Conservation (phyloP, 2,797 vertebrate genomes). For the Thaleichthys pacificus region DNA sequence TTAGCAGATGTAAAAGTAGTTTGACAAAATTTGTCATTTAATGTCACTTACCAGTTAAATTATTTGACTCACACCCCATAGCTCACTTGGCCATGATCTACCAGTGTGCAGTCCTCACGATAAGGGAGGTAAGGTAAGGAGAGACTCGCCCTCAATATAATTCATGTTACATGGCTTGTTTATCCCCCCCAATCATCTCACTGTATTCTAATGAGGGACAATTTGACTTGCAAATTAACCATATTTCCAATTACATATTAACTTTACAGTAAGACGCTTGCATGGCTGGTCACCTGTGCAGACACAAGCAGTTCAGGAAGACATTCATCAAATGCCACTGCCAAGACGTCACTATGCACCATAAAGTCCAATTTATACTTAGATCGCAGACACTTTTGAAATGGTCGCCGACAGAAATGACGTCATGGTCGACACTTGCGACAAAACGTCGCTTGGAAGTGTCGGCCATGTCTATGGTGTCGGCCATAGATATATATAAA, state of each 20-base stretch:
- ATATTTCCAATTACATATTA: constrained; percentile 27
- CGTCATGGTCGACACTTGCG: too few relatives aligned
- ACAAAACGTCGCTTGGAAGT: too few relatives aligned
- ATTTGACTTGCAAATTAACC: constrained; percentile 42
- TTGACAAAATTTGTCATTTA: too few relatives aligned
- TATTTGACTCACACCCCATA: not conserved
- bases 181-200: not conserved
- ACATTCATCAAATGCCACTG: too few relatives aligned
- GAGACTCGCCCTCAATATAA: not conserved
- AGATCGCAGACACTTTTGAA: too few relatives aligned
- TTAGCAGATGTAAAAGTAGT: not conserved
- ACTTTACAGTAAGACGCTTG: constrained; percentile 5
- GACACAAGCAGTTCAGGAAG: not conserved
- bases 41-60: not conserved
- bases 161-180: not conserved
- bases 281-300: constrained; percentile 3
- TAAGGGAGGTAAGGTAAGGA: not conserved
- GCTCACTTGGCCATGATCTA: too few relatives aligned
- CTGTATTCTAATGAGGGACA: constrained; percentile 4
- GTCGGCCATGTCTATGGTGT: too few relatives aligned
- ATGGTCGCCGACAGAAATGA: too few relatives aligned
- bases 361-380: too few relatives aligned
- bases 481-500: too few relatives aligned
- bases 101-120: not conserved
- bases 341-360: too few relatives aligned